These are phyloP conservation scores for Monopis laevigella DNA, from an alignment of 2,888 invertebrate genomes.

Conservation along the genomic window DNA sequence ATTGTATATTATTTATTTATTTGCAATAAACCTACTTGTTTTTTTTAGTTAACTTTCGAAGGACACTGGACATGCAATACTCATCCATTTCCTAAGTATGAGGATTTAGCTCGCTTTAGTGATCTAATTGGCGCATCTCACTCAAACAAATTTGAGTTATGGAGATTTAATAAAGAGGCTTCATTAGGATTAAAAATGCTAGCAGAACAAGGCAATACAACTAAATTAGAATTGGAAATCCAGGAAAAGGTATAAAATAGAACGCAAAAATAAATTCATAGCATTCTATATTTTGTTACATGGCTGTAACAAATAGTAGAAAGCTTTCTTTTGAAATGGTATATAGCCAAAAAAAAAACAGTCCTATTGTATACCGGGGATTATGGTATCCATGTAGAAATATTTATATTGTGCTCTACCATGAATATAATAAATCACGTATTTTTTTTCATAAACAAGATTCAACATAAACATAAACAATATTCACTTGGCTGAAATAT, in stretches of 20 bases:
- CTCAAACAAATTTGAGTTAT: conserved; percentile 37
- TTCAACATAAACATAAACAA: too few relatives aligned
- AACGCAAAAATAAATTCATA: too few relatives aligned
- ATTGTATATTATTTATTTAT: background rate
- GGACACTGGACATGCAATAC: conserved; percentile 53
- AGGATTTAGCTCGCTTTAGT: conserved; percentile 38
- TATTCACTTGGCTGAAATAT: too few relatives aligned
- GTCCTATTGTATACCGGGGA: too few relatives aligned
- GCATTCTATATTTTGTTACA: too few relatives aligned
- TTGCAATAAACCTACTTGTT: conserved; percentile 10
- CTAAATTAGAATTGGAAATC: conserved; percentile 47
- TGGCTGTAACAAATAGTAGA: too few relatives aligned
- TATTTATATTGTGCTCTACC: too few relatives aligned
- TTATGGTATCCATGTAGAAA: too few relatives aligned
- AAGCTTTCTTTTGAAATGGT: too few relatives aligned
- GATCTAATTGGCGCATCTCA: conserved; percentile 57
- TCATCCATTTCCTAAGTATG: conserved; percentile 36
- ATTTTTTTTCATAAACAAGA: too few relatives aligned
- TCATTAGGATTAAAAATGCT: conserved; percentile 41
- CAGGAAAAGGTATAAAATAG: conserved; percentile 30
- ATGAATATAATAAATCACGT: too few relatives aligned
- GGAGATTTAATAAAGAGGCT: conserved; percentile 40
- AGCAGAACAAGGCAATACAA: conserved; percentile 57
- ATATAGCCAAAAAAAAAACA: too few relatives aligned
- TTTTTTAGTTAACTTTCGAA: conserved; percentile 41